Conservation (phyloP, 2,888 invertebrate genomes). For the Oligia strigilis region DNA sequence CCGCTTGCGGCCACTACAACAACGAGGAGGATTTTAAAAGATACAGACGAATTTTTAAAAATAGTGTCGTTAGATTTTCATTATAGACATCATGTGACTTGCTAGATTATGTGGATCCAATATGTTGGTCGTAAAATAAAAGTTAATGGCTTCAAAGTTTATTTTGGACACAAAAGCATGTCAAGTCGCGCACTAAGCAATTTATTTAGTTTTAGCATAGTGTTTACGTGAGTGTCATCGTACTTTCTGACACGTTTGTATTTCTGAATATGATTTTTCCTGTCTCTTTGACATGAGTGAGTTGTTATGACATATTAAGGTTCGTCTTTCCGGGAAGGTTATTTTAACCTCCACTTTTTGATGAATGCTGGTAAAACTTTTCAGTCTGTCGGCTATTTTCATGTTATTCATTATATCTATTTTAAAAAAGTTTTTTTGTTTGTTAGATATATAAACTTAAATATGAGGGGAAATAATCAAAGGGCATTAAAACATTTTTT, state of each 20-base stretch:
- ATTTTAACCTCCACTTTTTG: constrained; percentile 2
- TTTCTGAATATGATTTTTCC: constrained; percentile 21
- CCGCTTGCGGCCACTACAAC: no score
- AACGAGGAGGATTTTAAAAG: not conserved
- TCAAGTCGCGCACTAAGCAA: constrained; percentile 31
- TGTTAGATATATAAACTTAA: no score
- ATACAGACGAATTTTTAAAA: constrained; percentile 1
- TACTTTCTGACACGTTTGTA: constrained; percentile 18
- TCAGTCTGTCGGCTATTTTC: not conserved
- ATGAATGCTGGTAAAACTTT: not conserved
- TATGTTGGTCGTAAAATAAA: constrained; percentile 51
- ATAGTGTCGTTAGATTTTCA: constrained; percentile 29
- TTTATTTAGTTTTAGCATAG: constrained; percentile 40
- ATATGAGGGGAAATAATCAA: no score
- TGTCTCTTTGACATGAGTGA: constrained; percentile 19
- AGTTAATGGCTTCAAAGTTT: constrained; percentile 55
- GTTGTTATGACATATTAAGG: constrained; percentile 12
- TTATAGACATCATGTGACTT: constrained; percentile 45
- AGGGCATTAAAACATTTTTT: no score
- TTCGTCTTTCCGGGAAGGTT: not conserved
- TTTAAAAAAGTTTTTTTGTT: not conserved
- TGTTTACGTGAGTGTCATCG: constrained; percentile 45
- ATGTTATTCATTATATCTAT: not conserved
- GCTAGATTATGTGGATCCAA: constrained; percentile 53
- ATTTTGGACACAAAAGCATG: constrained; percentile 54